Evolutionary conservation across 2,797 vertebrate genomes (phyloP).

Genomic region (Pteronotus mesoamericanus): DNA sequence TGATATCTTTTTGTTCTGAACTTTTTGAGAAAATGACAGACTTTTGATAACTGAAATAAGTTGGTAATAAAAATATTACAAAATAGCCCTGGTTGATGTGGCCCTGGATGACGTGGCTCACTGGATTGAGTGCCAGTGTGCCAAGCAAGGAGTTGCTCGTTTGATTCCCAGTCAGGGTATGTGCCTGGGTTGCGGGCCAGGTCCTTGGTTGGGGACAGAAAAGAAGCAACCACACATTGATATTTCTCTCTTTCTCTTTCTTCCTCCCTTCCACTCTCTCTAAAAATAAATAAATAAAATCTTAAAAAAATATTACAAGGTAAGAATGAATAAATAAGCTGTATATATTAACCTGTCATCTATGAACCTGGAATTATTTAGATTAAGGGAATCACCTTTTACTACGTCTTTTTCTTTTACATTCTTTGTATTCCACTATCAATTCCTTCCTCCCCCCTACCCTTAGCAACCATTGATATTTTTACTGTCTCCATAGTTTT

Average conservation of each 20-base stretch:
- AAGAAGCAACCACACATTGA: no score
- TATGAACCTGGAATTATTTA: background rate
- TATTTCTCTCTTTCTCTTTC: no score
- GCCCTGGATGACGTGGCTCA: no score
- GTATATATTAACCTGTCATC: background rate
- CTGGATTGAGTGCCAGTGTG: no score
- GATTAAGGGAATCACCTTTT: background rate
- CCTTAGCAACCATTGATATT: background rate
- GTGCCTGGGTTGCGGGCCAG: no score
- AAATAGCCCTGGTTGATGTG: no score
- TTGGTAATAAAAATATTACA: background rate
- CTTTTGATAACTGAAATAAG: background rate
- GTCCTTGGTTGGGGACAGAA: no score
- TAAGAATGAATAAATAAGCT: background rate
- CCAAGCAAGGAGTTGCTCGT: no score
- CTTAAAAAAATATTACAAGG: background rate
- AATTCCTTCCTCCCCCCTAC: rapidly evolving
- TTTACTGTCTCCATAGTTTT: background rate
- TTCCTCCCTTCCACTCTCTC: no score
- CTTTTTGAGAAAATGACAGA: background rate
- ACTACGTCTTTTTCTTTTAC: background rate
- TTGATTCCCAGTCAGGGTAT: no score
- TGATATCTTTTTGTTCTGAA: background rate
- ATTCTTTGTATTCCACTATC: background rate
- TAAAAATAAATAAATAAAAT: no score